phyloP scores from a whole-genome alignment of 2,113 vertebrate genomes.

The Hippoglossus stenolepis region DNA sequence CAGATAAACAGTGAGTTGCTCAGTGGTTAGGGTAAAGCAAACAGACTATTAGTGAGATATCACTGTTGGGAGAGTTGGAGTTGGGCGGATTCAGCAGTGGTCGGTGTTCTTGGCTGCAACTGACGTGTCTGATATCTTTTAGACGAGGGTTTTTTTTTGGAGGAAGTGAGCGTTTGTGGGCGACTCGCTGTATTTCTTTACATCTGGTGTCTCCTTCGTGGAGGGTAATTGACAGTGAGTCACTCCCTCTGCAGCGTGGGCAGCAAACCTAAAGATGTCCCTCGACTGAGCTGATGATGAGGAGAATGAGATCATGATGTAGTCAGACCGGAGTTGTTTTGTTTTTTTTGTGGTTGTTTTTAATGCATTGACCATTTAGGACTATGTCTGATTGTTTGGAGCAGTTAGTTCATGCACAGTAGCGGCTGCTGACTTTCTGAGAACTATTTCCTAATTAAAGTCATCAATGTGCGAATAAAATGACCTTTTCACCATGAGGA shows the following conservation, averaged over 20 bases:
- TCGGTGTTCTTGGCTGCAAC: not conserved
- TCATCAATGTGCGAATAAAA: not conserved
- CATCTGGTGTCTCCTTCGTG: conserved; percentile 12
- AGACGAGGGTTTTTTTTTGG: conserved; percentile 3
- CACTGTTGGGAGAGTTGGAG: not conserved
- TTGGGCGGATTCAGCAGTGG: not conserved
- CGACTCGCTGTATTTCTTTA: conserved; percentile 8
- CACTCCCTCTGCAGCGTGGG: conserved; percentile 23
- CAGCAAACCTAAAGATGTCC: not conserved
- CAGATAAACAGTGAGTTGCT: not conserved
- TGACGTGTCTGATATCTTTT: not conserved
- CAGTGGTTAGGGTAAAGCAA: conserved; percentile 10
- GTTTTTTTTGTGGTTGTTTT: not conserved
- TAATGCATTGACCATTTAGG: not conserved
- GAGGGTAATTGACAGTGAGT: conserved; percentile 19
- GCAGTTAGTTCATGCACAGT: too few relatives aligned
- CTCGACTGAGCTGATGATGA: not conserved
- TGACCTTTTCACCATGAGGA: too few relatives aligned
- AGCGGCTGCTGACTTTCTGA: not conserved
- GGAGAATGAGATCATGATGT: conserved; percentile 3
- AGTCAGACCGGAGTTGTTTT: not conserved
- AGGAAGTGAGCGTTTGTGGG: conserved; percentile 10
- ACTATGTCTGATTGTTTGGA: not conserved
- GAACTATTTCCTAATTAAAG: not conserved
- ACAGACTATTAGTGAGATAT: conserved; percentile 12